Conservation (phyloP, 2,113 vertebrate species). For the Hyperoodon ampullatus region DNA sequence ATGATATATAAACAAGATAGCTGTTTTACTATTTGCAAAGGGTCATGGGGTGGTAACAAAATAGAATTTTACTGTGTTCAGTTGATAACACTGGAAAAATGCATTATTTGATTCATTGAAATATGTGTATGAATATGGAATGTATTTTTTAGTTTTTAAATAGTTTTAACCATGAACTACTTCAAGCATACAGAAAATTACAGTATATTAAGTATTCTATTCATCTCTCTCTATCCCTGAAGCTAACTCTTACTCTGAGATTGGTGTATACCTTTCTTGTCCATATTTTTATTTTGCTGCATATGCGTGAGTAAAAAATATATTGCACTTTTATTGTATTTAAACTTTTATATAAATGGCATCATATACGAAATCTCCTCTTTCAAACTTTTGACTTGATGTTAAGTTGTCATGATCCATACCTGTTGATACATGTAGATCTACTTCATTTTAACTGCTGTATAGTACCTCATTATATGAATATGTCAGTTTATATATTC, state of each 20-base stretch:
- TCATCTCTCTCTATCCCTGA: background rate
- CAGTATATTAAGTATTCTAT: background rate
- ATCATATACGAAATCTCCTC: background rate
- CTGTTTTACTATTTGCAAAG: background rate
- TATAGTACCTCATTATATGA: background rate
- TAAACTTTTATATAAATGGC: background rate
- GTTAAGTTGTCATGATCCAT: background rate
- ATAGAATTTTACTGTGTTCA: background rate
- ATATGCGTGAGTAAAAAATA: background rate
- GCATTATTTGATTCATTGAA: background rate
- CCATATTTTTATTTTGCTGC: background rate
- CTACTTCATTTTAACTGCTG: background rate
- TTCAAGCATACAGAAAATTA: slow-evolving; percentile 11
- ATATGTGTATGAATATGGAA: background rate
- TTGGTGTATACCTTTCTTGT: background rate
- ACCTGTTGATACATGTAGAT: background rate
- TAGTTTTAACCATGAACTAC: background rate
- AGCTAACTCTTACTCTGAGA: background rate
- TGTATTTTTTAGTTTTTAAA: background rate
- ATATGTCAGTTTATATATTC: background rate
- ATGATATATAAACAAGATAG: background rate
- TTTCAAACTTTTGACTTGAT: background rate
- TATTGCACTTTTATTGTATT: background rate
- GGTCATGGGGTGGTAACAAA: background rate
- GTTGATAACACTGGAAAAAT: background rate